Percentiles rank a stretch among this genome's conserved stretches.
phyloP scores from a whole-genome alignment of 1,140 invertebrate genomes.

The Ceratina japonica region DNA sequence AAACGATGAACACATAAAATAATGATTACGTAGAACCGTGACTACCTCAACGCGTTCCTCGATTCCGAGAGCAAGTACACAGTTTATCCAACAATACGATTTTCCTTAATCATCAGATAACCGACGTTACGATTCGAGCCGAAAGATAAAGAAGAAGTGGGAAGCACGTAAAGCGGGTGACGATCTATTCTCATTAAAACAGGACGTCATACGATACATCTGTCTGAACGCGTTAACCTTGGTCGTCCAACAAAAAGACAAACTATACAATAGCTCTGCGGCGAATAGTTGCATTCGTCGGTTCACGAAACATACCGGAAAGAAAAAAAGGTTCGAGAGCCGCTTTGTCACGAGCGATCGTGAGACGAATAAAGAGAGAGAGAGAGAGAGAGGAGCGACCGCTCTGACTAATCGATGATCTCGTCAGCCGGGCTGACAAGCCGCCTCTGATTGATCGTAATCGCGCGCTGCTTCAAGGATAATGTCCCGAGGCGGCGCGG shows the following conservation, averaged over 20 bases:
- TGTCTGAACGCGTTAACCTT: background rate
- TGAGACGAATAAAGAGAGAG: constrained; percentile 28
- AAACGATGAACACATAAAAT: too few species aligned
- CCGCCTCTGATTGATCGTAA: constrained; percentile 47
- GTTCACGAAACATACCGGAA: background rate
- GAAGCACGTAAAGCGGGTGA: too few species aligned
- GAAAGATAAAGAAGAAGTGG: too few species aligned
- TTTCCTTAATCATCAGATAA: too few species aligned
- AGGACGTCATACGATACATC: too few species aligned
- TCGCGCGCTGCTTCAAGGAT: constrained; percentile 54
- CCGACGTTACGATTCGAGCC: too few species aligned
- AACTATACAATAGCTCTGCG: background rate
- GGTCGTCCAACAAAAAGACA: background rate
- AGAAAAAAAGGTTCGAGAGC: constrained; percentile 14
- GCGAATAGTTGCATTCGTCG: background rate
- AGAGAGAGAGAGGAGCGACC: background rate
- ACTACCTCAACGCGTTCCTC: too few species aligned
- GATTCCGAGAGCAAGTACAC: too few species aligned
- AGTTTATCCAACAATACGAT: too few species aligned
- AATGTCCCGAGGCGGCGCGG: constrained; percentile 51
- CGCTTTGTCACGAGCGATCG: constrained; percentile 3
- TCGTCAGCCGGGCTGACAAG: constrained; percentile 10
- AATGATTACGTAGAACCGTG: too few species aligned
- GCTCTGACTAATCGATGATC: constrained; percentile 44
- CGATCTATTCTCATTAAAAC: too few species aligned